These are phyloP conservation scores for Heteromormyrus szaboi DNA, from an alignment of 2,797 vertebrate genomes.

Conservation along the genomic window DNA sequence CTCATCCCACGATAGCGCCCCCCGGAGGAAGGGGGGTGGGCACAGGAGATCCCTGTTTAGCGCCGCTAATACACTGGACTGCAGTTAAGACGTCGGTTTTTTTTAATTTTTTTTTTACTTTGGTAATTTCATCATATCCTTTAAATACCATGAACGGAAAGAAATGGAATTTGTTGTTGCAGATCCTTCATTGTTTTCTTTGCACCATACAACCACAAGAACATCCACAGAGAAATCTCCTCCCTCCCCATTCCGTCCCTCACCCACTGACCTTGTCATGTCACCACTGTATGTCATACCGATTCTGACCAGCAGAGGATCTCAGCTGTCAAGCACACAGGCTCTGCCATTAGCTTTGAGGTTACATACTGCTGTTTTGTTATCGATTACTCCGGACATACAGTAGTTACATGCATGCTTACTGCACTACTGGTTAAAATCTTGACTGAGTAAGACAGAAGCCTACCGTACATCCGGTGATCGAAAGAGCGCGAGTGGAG, in stretches of 20 bases:
- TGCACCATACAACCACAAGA: not conserved
- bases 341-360: not conserved
- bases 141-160: not conserved
- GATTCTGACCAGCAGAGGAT: slow-evolving; percentile 49
- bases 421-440: slow-evolving; percentile 42
- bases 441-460: slow-evolving; percentile 43
- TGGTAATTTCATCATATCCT: not conserved
- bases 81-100: not conserved
- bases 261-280: not conserved
- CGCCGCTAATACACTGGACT: not conserved
- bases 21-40: not conserved
- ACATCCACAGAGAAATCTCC: not conserved
- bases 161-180: not conserved
- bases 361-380: not conserved
- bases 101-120: not conserved
- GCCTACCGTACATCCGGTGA: slow-evolving; percentile 56
- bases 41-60: not conserved
- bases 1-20: not conserved
- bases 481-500: slow-evolving; percentile 38
- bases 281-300: slow-evolving; percentile 19
- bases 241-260: not conserved
- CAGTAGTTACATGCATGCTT: slow-evolving; percentile 41
- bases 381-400: slow-evolving; percentile 30
- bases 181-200: not conserved
- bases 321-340: slow-evolving; percentile 24